Evolutionary conservation across 1,140 invertebrate species (phyloP).

Genomic region (Aphidius ervi): DNA sequence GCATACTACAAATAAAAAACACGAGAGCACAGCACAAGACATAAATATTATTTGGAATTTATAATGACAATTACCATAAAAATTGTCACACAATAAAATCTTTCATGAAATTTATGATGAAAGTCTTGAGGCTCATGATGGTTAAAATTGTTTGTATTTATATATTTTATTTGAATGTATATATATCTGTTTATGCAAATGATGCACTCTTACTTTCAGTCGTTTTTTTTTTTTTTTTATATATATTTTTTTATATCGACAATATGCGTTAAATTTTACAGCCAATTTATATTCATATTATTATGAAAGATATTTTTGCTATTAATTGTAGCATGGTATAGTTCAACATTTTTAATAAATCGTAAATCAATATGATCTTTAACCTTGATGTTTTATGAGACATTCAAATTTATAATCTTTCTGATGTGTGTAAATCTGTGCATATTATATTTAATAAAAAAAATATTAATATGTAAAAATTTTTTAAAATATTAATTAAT

Average conservation of each 20-base stretch:
- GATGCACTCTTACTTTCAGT: too few species aligned
- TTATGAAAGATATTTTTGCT: conserved; percentile 37
- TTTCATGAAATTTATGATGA: conserved; percentile 48
- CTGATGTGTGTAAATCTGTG: background rate
- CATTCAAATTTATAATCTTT: conserved; percentile 38
- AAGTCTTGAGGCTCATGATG: background rate
- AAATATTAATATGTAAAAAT: background rate
- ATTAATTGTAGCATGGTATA: conserved; percentile 5
- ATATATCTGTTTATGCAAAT: too few species aligned
- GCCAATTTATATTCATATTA: conserved; percentile 48
- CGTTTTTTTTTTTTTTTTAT: too few species aligned
- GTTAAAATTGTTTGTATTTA: too few species aligned
- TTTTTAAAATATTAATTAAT: background rate
- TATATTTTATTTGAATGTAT: too few species aligned
- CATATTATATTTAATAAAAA: conserved; percentile 2
- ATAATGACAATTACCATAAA: conserved; percentile 55
- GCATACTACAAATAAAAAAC: conserved; percentile 15
- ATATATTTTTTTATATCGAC: too few species aligned
- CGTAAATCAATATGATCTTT: conserved; percentile 16
- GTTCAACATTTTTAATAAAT: conserved; percentile 4
- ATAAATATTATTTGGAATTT: conserved; percentile 51
- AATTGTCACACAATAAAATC: conserved; percentile 55
- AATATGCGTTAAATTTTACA: conserved; percentile 36
- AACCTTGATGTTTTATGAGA: conserved; percentile 38
- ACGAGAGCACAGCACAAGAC: conserved; percentile 19